Evolutionary conservation across 2,797 vertebrate genomes (phyloP), one percentile per base, ranked within the genome.

Genomic region (Sarcophilus harrisii): DNA sequence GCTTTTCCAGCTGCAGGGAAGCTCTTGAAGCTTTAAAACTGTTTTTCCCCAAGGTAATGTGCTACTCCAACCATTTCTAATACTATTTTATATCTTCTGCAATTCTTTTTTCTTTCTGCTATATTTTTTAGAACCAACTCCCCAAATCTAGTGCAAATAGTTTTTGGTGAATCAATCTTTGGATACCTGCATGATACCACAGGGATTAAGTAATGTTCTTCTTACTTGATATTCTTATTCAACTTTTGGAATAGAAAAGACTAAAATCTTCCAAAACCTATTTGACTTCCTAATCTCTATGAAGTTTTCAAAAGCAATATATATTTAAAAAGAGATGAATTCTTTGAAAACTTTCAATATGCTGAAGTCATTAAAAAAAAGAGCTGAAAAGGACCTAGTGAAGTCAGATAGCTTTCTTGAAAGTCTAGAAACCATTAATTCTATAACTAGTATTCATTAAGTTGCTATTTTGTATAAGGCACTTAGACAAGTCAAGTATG

Each of bases 1-100:
- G 94, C 59, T 97, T 97, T 98, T 94, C 95, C 93, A 98, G 97
- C 55, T 97, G 92, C 92, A 97, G 93, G 97, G 94, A 97, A 98
- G 29, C 89, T 93, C 30, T 96, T 95, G 91, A 91, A 96, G 54
- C 58, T 96, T 95, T 96, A 24, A 97, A 96, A 95, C 89, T 92
- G 45, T 58, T 52, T 95, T 94, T 94, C 57, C 45, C 94, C 12
- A 94, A 97, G 94, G 62, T 96, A 95, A 11, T 29, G 13, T 97
- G 94, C 45, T 60, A 87, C 87, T 96, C 94, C 94, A 98, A 97
- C 96, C 16, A 96, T 57, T 96, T 93, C 97, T 94, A 98, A 92
- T 93, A 97, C 93, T 95, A 96, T 87, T 94, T 93, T 0, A 2
- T 87, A 92, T 95, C 94, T 96, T 95, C 92, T 96, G 58, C 0